Evolutionary conservation across 2,888 invertebrate genomes (phyloP), one percentile per base, ranked within the genome.

Genomic region (Shargacucullia verbasci): DNA sequence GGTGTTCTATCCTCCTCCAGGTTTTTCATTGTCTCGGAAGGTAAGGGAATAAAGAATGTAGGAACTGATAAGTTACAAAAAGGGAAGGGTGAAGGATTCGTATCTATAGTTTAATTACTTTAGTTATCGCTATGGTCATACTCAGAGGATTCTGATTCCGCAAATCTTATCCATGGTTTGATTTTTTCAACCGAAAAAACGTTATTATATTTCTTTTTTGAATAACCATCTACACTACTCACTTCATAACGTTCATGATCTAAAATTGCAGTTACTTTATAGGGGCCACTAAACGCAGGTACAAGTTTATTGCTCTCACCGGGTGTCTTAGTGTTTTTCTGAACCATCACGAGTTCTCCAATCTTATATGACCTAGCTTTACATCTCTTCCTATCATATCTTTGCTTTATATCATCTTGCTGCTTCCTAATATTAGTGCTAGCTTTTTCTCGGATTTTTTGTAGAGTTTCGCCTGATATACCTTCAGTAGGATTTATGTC

Each of bases 251-350:
- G 34, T 6, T 35, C 34, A 13, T 35, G 34, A 35, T 13, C 12
- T n/a, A n/a, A n/a, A n/a, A n/a, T n/a, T n/a, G n/a, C n/a, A n/a
- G n/a, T n/a, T n/a, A n/a, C n/a, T n/a, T 12, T 35, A 35, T 35
- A 35, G 6, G 34, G 34, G 12, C 34, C 34, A 13, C 34, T 35
- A 35, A 35, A 35, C 7, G 34, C 34, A 4, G 34, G 34, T 35
- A 12, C 34, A 12, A 35, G 34, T 35, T 35, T 35, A 13, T 35
- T 35, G 7, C 34, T 35, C 34, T 35, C 34, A 12, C 34, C 34
- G 34, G 34, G 34, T n/a, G 13, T 35, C 34, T 35, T 35, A 35
- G 13, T 35, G 34, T 12, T 12, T 35, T 13, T 35, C 34, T 35
- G 13, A 12, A 35, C 34, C 34, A 35, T 35, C 7, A 35, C 34